phyloP scores from a whole-genome alignment of 2,113 vertebrate genomes.

The Thermophis baileyi region DNA sequence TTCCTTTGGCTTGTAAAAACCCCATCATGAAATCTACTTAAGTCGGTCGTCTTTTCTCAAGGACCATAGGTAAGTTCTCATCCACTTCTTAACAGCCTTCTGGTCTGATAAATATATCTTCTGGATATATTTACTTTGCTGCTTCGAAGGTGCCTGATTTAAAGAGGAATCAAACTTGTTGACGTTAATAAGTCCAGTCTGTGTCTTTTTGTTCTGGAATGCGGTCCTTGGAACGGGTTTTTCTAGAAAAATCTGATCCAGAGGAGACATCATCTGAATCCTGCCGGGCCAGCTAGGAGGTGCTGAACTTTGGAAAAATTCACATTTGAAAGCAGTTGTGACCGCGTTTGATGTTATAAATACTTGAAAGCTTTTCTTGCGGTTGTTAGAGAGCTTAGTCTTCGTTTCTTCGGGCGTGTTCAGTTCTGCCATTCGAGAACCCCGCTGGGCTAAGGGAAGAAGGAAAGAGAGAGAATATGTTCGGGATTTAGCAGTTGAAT shows the following conservation, averaged over 20 bases:
- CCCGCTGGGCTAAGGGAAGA: neutral
- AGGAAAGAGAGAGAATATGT: neutral
- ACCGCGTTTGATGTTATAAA: too few relatives aligned
- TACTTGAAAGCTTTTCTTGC: too few relatives aligned
- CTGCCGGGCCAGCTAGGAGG: fast-evolving
- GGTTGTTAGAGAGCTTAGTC: neutral
- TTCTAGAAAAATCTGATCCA: fast-evolving
- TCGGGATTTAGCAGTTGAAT: neutral
- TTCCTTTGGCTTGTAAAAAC: constrained; percentile 31
- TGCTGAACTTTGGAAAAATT: neutral
- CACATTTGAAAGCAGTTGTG: neutral
- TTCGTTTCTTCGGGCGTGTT: neutral
- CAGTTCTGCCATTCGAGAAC: neutral
- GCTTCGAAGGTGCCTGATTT: fast-evolving
- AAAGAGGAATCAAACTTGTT: fast-evolving
- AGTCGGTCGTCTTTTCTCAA: constrained; percentile 42
- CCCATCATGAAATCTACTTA: constrained; percentile 17
- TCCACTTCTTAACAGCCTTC: neutral
- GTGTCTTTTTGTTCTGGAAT: neutral
- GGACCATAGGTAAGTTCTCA: constrained; percentile 56
- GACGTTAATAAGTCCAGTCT: neutral
- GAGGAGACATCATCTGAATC: neutral
- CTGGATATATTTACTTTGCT: neutral
- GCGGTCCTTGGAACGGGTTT: neutral
- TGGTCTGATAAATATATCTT: too few relatives aligned